These are phyloP conservation scores for Coryphaenoides rupestris DNA, from an alignment of 2,113 vertebrate genomes.

Conservation along the genomic window DNA sequence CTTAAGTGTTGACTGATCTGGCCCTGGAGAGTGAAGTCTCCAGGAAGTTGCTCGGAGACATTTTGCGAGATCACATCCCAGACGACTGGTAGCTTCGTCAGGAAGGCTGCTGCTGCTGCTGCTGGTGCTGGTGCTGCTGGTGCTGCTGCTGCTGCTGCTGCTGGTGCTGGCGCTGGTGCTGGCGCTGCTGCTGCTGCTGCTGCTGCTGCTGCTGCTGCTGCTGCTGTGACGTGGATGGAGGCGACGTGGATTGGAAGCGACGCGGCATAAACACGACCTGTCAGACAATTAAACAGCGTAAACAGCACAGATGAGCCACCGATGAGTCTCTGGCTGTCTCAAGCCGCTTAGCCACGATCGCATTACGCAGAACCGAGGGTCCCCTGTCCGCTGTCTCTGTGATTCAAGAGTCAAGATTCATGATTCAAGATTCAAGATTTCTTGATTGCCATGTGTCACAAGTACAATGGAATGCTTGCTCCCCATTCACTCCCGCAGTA, in stretches of 20 bases:
- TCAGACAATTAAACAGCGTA: conserved; percentile 74
- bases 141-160: no score
- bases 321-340: conserved; percentile 66
- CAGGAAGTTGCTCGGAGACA: conserved; percentile 36
- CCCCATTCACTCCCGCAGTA: no score
- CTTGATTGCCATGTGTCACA: not conserved
- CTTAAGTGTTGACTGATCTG: no score
- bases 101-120: no score
- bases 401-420: not conserved
- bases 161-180: no score
- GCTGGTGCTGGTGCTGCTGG: no score
- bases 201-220: no score
- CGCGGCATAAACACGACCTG: conserved; percentile 70
- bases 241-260: conserved; percentile 67
- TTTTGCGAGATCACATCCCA: conserved; percentile 47
- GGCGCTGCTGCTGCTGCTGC: no score
- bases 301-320: conserved; percentile 69
- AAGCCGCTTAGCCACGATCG: conserved; percentile 53
- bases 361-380: not conserved
- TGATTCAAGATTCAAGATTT: not conserved
- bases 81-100: not conserved
- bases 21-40: conserved; percentile 36
- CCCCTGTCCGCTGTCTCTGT: not conserved
- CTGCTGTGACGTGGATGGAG: conserved; percentile 35
- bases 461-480: no score